Evolutionary conservation across 2,888 invertebrate species (phyloP), one percentile per base, ranked within the genome.

Genomic region (Shargacucullia verbasci): DNA sequence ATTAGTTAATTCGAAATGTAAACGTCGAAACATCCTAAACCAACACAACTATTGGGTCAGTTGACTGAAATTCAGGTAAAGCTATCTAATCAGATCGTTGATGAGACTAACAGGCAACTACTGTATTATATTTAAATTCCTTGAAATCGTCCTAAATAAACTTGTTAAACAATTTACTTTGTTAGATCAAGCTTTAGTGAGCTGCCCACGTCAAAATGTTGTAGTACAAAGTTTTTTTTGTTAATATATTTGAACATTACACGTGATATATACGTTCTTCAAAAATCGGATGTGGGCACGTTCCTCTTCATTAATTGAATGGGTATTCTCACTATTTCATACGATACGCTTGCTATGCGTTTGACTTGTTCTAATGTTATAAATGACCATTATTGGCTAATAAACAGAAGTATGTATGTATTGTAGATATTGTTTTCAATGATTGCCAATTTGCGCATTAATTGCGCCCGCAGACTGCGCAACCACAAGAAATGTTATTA

Each of bases 51-150:
- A 64, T 61, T 64, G 54, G 40, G 59, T 60, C 41, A 44, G 33
- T 52, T 56, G 25, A 49, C 53, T 63, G 55, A 62, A 67, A 64
- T 61, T 64, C 73, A 73, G 73, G 76, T 68, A 59, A 59, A 73
- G 64, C 44, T 52, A 61, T 76, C 54, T 76, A 68, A 73, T 76
- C 73, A 76, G 59, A 53, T 64, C 73, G 60, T 61, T 64, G 69
- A 73, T 73, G 69, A 76, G 59, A 54, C 63, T 44, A 60, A 56
- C 63, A 52, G 54, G 15, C 45, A 46, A 35, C 33, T 53, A 58
- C 58, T 46, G 54, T 54, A 41, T 71, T 64, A 68, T 55, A 46
- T 68, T 73, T 68, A 61, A 75, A 76, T 76, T 76, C 54, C 54
- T 46, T 39, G 9, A 34, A 60, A 58, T 61, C 54, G 48, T 60